phyloP scores from a whole-genome alignment of 2,888 invertebrate species.

The Nemotelus nigrinus region DNA sequence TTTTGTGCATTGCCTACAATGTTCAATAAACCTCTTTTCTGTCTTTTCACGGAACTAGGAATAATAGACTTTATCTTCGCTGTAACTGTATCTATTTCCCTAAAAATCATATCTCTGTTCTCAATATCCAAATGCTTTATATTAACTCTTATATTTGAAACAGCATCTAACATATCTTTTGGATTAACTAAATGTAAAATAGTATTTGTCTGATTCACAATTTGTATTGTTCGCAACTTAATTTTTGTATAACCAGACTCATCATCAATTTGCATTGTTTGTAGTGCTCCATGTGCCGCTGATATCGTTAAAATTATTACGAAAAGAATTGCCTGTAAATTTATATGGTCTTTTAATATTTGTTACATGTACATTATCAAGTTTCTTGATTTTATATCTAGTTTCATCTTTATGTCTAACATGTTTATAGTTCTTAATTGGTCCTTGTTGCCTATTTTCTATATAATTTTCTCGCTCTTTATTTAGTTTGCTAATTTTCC shows the following conservation, averaged over 20 bases:
- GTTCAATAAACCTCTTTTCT: slow-evolving; percentile 41
- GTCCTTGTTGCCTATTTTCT: slow-evolving; percentile 45
- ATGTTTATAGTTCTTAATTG: neutral
- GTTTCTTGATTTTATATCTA: slow-evolving; percentile 45
- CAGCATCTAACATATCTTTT: too few species aligned
- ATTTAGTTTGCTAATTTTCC: slow-evolving; percentile 45
- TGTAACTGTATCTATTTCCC: slow-evolving; percentile 46
- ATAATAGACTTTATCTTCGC: slow-evolving; percentile 47
- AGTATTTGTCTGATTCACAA: too few species aligned
- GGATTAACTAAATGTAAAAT: too few species aligned
- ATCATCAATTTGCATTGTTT: slow-evolving; percentile 16
- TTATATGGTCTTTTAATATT: slow-evolving; percentile 48
- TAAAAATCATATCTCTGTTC: slow-evolving; percentile 35
- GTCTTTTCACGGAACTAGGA: slow-evolving; percentile 41
- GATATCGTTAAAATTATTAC: slow-evolving; percentile 42
- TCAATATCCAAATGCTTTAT: slow-evolving; percentile 45
- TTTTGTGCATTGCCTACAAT: too few species aligned
- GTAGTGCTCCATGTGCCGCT: slow-evolving; percentile 38
- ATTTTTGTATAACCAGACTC: slow-evolving; percentile 7
- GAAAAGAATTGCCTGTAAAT: slow-evolving; percentile 33
- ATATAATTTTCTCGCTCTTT: slow-evolving; percentile 42
- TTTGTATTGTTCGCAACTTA: neutral
- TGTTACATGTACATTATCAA: slow-evolving; percentile 42
- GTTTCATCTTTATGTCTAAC: slow-evolving; percentile 46
- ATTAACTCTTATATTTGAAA: slow-evolving; percentile 37